Percentiles rank a stretch among this genome's conserved stretches.
phyloP scores from a whole-genome alignment of 2,888 invertebrate genomes.

The Antitype chi region DNA sequence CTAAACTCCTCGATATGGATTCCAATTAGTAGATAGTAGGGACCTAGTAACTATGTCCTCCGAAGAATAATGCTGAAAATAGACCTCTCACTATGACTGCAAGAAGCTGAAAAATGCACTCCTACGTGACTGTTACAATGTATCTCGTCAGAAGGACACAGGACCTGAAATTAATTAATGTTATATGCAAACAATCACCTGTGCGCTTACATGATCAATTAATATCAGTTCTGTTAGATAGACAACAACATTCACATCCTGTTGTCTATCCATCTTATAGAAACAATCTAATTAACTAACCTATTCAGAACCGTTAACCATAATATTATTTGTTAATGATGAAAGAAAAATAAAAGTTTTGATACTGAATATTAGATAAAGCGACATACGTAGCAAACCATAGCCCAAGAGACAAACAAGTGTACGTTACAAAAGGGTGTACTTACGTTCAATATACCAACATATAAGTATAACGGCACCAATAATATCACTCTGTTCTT shows the following conservation, averaged over 20 bases:
- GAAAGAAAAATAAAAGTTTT: constrained; percentile 22
- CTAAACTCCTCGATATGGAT: not conserved
- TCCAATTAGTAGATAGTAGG: not conserved
- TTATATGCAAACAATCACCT: constrained; percentile 6
- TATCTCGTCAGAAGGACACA: not conserved
- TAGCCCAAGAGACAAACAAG: constrained; percentile 62
- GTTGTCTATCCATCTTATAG: not conserved
- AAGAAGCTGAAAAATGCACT: not conserved
- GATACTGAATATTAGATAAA: constrained; percentile 44
- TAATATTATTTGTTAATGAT: constrained; percentile 32
- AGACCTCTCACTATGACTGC: not conserved
- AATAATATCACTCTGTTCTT: constrained; percentile 74
- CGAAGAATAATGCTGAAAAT: not conserved
- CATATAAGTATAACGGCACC: constrained; percentile 67
- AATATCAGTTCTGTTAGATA: constrained; percentile 1
- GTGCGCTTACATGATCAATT: constrained; percentile 8
- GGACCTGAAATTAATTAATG: constrained; percentile 8
- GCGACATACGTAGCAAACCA: constrained; percentile 58
- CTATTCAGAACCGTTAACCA: constrained; percentile 30
- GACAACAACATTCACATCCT: constrained; percentile 6
- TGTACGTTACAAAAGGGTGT: constrained; percentile 76
- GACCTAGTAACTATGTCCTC: not conserved
- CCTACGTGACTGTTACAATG: not conserved
- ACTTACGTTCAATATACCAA: constrained; percentile 78
- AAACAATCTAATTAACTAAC: constrained; percentile 22